Base-by-base conservation (phyloP, 2,113 vertebrate genomes). In the Rhabdomys dilectus region DNA sequence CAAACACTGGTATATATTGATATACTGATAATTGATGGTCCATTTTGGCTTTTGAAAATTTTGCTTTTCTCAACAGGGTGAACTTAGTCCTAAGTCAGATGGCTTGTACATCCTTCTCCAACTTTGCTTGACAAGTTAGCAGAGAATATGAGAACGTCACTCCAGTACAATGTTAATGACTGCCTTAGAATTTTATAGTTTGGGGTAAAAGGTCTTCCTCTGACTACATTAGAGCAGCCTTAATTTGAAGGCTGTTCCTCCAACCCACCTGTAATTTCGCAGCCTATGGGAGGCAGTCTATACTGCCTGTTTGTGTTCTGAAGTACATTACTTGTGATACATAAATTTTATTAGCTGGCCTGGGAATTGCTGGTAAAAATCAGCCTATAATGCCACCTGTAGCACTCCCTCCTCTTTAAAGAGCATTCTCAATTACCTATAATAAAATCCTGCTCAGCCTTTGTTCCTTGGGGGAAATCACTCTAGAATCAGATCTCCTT, bases 131-230 rank as follows among this genome's bases (percentile, higher is more conserved):
- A 68, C 81, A 77, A 42, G 4, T 51, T 60, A 73, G 64, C 48
- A 90, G 87, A 68, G 36, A 82, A 73, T 64, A 39, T 26, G 48
- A 76, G 36, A 86, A 92, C 24, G 5, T 91, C 21, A 75, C 13
- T 51, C 58, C 5, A 42, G 42, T 13, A 92, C 7, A 87, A 62
- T 34, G 39, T 42, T 93, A 75, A 93, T 51, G 45, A 34, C n/a
- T 88, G 70, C 80, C 78, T 56, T 42, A 91, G 92, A 73, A 93
- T 85, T 84, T 58, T 78, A 12, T 87, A 76, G n/a, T 29, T 88
- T 81, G 39, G 29, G 60, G 58, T n/a, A 31, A 7, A 91, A 81
- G 10, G 21, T 39, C 88, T 96, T 85, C 64, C 76, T n/a, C 4
- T 68, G 85, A 88, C 77, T 73, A 26, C 21, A 70, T 15, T 93